Evolutionary conservation across 2,888 invertebrate species (phyloP).

Genomic region (Dryadula phaetusa): DNA sequence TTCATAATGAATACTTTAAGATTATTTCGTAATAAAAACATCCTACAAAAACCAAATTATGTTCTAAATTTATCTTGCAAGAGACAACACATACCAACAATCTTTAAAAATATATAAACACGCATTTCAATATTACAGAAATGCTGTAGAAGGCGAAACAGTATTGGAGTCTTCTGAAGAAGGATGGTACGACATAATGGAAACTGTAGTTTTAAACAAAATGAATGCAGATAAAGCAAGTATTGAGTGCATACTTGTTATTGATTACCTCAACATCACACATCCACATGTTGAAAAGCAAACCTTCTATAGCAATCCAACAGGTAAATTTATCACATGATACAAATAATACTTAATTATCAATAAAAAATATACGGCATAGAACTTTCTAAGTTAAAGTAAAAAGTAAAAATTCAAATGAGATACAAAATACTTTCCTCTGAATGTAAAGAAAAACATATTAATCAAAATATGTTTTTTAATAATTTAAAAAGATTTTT

Average conservation of each 20-base stretch:
- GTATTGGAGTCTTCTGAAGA: constrained; percentile 49
- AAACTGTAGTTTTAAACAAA: constrained; percentile 53
- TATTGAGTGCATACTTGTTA: constrained; percentile 65
- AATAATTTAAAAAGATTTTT: no score
- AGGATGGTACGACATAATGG: constrained; percentile 57
- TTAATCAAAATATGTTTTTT: no score
- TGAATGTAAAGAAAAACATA: background rate
- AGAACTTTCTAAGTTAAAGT: no score
- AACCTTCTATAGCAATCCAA: constrained; percentile 36
- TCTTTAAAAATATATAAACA: background rate
- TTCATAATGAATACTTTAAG: no score
- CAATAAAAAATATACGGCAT: background rate
- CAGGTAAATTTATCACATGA: constrained; percentile 41
- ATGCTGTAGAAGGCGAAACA: constrained; percentile 51
- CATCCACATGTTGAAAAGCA: constrained; percentile 53
- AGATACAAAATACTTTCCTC: background rate
- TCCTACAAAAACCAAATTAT: no score
- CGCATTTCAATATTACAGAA: constrained; percentile 48
- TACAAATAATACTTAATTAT: background rate
- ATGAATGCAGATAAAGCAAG: constrained; percentile 52
- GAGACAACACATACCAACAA: no score
- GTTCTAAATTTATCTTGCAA: background rate
- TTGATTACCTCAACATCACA: constrained; percentile 52
- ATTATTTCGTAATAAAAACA: no score
- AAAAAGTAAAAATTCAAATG: background rate